Evolutionary conservation across 2,888 invertebrate species (phyloP).

Genomic region (Parnassius mnemosyne): DNA sequence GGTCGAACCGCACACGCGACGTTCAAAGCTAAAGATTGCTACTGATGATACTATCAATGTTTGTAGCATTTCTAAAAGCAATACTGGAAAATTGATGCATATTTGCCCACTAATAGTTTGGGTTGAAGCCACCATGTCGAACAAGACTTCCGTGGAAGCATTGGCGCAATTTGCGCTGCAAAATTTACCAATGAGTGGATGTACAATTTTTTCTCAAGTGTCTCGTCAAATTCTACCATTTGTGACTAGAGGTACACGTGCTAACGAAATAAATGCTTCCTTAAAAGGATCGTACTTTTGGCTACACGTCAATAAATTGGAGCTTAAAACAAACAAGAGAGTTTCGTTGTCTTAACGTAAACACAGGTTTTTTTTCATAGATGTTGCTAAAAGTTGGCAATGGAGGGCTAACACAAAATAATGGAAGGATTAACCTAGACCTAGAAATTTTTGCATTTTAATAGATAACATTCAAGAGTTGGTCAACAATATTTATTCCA

Average conservation of each 20-base stretch:
- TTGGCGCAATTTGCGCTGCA: too few species aligned
- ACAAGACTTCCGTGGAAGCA: too few species aligned
- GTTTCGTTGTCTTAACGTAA: background rate
- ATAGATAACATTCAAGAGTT: constrained; percentile 27
- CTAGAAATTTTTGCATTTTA: background rate
- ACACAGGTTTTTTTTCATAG: background rate
- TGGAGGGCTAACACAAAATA: background rate
- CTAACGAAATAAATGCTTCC: background rate
- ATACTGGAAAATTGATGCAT: too few species aligned
- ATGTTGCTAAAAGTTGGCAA: background rate
- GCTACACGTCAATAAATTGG: constrained; percentile 33
- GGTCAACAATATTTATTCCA: constrained; percentile 32
- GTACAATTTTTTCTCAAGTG: too few species aligned
- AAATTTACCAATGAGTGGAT: too few species aligned
- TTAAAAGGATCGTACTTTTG: background rate
- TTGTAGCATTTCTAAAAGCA: too few species aligned
- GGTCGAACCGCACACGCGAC: too few species aligned
- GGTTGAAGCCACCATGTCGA: too few species aligned
- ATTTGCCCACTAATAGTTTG: too few species aligned
- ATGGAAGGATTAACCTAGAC: background rate
- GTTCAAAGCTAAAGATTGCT: too few species aligned
- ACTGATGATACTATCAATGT: too few species aligned
- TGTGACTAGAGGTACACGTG: constrained; percentile 34
- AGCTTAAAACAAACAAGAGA: constrained; percentile 37
- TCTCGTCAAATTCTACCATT: constrained; percentile 31